A percentile compares a stretch with the other conserved stretches of the same genome.
Conservation (phyloP, 2,113 vertebrate species). For the Rhizomys pruinosus region DNA sequence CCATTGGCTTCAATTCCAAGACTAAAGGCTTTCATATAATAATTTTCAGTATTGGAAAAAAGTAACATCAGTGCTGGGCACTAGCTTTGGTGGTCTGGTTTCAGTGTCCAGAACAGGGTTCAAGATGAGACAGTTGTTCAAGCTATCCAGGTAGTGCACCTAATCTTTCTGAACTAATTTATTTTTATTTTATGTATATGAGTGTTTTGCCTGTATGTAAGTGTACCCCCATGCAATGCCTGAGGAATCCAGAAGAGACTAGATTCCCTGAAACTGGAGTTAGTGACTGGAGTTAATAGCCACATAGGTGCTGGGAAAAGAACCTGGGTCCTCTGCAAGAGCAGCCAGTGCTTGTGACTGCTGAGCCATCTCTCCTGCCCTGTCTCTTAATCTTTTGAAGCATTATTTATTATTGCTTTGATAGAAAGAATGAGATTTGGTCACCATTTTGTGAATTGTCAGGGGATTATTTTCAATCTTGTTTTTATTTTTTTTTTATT, state of each 20-base stretch:
- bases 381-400: neutral
- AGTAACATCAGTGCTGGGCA: neutral
- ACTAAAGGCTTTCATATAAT: neutral
- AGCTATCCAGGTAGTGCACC: neutral
- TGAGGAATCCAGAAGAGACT: no score
- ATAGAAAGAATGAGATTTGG: neutral
- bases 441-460: neutral
- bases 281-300: no score
- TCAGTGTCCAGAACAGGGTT: neutral
- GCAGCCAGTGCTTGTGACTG: no score
- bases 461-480: neutral
- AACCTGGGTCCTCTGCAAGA: no score
- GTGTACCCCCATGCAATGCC: no score
- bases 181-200: no score
- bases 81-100: neutral
- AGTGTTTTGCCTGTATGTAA: no score
- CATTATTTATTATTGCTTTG: neutral
- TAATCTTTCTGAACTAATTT: no score
- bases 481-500: neutral
- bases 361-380: no score
- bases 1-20: neutral
- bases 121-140: neutral
- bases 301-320: no score
- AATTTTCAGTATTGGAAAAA: neutral
- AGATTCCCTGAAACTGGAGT: no score